phyloP scores from a whole-genome alignment of 2,888 invertebrate species.

The Melitaea athalia region DNA sequence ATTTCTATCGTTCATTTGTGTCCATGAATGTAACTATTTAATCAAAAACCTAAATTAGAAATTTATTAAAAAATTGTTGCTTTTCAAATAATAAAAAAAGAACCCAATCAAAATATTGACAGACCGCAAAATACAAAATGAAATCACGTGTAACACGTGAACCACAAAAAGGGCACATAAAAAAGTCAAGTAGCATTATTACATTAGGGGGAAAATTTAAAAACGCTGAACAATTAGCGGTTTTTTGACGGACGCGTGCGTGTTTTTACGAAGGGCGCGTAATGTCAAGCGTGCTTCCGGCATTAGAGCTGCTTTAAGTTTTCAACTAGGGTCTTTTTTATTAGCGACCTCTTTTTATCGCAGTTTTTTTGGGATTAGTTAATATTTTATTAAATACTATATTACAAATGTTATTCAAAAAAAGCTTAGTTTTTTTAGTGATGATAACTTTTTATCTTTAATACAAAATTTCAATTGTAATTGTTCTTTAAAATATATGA shows the following conservation, averaged over 20 bases:
- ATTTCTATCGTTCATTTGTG: too few relatives aligned
- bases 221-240: slow-evolving; percentile 66
- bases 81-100: background rate
- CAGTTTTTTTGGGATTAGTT: background rate
- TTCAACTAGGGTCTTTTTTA: slow-evolving; percentile 43
- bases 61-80: too few relatives aligned
- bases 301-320: slow-evolving; percentile 61
- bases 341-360: slow-evolving; percentile 27
- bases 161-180: slow-evolving; percentile 28
- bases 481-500: too few relatives aligned
- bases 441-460: too few relatives aligned
- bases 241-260: slow-evolving; percentile 74
- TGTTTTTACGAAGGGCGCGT: slow-evolving; percentile 56
- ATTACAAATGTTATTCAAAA: too few relatives aligned
- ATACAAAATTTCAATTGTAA: too few relatives aligned
- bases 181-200: slow-evolving; percentile 46
- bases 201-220: slow-evolving; percentile 54
- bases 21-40: too few relatives aligned
- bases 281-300: slow-evolving; percentile 69
- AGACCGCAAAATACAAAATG: background rate
- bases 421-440: too few relatives aligned
- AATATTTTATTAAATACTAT: too few relatives aligned
- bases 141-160: slow-evolving; percentile 15
- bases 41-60: too few relatives aligned
- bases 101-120: background rate